Evolutionary conservation across 2,888 invertebrate species (phyloP), one percentile per base, ranked within the genome.

Genomic region (Acleris cristana): DNA sequence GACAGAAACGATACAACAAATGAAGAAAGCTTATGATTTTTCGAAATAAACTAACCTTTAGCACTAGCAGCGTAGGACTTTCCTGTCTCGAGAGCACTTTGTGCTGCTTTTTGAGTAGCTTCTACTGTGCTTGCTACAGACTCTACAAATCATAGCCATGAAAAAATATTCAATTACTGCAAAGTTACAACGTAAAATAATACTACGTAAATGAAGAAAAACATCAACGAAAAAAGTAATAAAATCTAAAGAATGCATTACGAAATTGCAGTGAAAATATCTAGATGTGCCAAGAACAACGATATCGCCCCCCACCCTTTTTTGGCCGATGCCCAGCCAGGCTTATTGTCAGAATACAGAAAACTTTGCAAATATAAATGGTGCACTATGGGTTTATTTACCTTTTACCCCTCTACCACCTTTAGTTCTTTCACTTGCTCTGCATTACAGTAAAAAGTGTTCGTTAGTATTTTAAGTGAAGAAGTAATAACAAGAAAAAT

Each of bases 11-110:
- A 48, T 48, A 6, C 3, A 18, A 6, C n/a, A 18, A 48, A 48
- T 48, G 48, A 48, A 16, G 14, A 58, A 58, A 55, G 49, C 1
- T 21, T 40, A 48, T 30, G 18, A 54, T 19, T 14, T 40, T 40
- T 40, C 14, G 14, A 14, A 23, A 30, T 21, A 1, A 44, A 62
- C 57, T 51, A 52, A 71, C 69, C 71, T 69, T 69, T 71, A n/a
- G 72, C 70, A 59, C 62, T 67, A 51, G 62, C 30, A 44, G 62
- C 65, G 54, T 70, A 70, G 3, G 62, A 53, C 30, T 64, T 70
- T 40, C 65, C 63, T 12, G 72, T 69, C 12, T 69, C 72, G n/a
- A 69, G 3, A 45, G 70, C 69, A 10, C 49, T 63, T 53, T 65
- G 60, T 53, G 72, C 69, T 23, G 40, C 57, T 57, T 60, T 68